Conservation (phyloP, 1,140 invertebrate species). For the Penaeus chinensis region DNA sequence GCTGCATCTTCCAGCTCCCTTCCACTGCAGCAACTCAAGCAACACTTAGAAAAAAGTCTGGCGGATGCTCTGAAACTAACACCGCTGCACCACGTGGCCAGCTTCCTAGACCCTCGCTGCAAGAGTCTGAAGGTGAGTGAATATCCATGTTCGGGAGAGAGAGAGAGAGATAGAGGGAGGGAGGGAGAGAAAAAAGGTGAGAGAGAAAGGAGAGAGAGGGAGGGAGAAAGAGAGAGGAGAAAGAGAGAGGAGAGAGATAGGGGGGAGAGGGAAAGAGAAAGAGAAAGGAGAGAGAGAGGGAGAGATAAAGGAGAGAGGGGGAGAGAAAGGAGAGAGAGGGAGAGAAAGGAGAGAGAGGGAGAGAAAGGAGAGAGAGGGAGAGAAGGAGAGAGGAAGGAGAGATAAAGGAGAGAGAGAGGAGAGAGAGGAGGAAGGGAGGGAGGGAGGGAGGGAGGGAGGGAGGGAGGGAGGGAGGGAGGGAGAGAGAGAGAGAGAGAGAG, state of each 20-base stretch:
- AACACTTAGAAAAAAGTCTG: conserved; percentile 56
- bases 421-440: no score
- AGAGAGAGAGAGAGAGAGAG: background rate
- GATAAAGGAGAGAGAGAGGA: background rate
- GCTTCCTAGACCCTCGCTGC: conserved; percentile 62
- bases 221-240: background rate
- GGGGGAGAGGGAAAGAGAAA: background rate
- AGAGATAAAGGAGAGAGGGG: no score
- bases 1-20: conserved; percentile 52
- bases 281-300: no score
- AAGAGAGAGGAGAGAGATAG: background rate
- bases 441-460: background rate
- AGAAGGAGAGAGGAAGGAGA: background rate
- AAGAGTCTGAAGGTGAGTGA: conserved; percentile 62
- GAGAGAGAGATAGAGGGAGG: conserved; percentile 17
- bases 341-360: no score
- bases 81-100: conserved; percentile 62
- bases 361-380: background rate
- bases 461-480: background rate
- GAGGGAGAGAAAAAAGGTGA: background rate
- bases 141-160: background rate
- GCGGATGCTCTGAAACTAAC: conserved; percentile 57
- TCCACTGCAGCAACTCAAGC: conserved; percentile 54
- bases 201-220: background rate
- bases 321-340: background rate